Evolutionary conservation across 2,888 invertebrate species (phyloP).

Genomic region (Cephus nigrinus): DNA sequence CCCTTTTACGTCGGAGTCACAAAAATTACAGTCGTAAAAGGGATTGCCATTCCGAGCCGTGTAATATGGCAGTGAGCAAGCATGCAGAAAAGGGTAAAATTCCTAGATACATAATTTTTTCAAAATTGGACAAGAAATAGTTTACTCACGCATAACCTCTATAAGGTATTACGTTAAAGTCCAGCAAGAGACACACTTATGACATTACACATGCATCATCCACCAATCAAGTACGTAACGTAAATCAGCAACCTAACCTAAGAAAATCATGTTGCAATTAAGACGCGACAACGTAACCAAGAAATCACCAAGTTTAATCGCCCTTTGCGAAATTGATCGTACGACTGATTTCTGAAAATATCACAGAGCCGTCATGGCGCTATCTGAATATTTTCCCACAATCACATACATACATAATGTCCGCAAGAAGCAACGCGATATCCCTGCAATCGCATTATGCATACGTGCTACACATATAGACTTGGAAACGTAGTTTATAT

Average conservation of each 20-base stretch:
- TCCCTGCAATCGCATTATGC: background rate
- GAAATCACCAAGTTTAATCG: conserved; percentile 18
- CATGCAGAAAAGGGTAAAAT: background rate
- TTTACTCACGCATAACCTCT: no score
- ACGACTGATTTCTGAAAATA: conserved; percentile 3
- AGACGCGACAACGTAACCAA: conserved; percentile 12
- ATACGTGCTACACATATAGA: background rate
- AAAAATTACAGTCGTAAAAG: conserved; percentile 3
- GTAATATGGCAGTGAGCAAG: background rate
- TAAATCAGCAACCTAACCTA: background rate
- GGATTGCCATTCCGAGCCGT: background rate
- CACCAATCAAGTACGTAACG: background rate
- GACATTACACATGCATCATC: no score
- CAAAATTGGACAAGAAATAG: no score
- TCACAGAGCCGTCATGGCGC: background rate
- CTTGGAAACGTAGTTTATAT: background rate
- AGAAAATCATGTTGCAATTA: conserved; percentile 13
- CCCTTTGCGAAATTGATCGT: conserved; percentile 17
- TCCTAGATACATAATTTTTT: no score
- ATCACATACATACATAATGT: background rate
- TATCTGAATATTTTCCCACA: conserved; percentile 2
- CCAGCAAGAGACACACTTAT: no score
- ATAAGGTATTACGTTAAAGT: no score
- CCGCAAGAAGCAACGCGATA: background rate
- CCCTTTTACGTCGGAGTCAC: background rate